Percentiles rank a stretch among this genome's conserved stretches.
These are phyloP conservation scores for Trissolcus japonicus DNA, from an alignment of 2,888 invertebrate genomes.

Conservation along the genomic window DNA sequence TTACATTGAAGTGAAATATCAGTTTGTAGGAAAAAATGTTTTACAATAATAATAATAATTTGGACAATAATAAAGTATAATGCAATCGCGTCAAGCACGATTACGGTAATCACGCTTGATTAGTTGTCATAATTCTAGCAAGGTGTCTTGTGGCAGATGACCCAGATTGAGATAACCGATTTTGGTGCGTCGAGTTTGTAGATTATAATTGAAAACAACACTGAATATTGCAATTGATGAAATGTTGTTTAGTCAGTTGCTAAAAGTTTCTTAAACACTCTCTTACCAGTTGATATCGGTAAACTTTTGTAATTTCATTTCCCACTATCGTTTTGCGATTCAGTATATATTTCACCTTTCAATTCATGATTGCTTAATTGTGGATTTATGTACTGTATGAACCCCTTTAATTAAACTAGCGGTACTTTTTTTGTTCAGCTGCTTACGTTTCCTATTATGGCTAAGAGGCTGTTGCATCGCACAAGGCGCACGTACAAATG, in stretches of 20 bases:
- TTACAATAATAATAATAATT: too few relatives aligned
- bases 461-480: slow-evolving; percentile 15
- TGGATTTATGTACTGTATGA: neutral
- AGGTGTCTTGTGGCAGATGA: slow-evolving; percentile 16
- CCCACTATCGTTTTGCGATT: too few relatives aligned
- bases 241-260: neutral
- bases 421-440: slow-evolving; percentile 30
- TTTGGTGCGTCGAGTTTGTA: neutral
- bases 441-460: slow-evolving; percentile 46
- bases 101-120: slow-evolving; percentile 26
- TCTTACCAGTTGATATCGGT: too few relatives aligned
- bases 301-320: too few relatives aligned
- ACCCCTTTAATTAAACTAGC: slow-evolving; percentile 37
- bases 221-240: neutral
- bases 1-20: too few relatives aligned
- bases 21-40: too few relatives aligned
- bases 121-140: slow-evolving; percentile 17
- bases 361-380: too few relatives aligned
- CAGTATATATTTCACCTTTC: too few relatives aligned
- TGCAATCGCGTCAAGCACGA: slow-evolving; percentile 4
- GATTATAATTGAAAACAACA: neutral
- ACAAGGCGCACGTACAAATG: slow-evolving; percentile 14
- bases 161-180: slow-evolving; percentile 13
- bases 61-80: slow-evolving; percentile 3
- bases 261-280: too few relatives aligned